Evolutionary conservation across 2,113 vertebrate genomes (phyloP).

Genomic region (Sula dactylatra): DNA sequence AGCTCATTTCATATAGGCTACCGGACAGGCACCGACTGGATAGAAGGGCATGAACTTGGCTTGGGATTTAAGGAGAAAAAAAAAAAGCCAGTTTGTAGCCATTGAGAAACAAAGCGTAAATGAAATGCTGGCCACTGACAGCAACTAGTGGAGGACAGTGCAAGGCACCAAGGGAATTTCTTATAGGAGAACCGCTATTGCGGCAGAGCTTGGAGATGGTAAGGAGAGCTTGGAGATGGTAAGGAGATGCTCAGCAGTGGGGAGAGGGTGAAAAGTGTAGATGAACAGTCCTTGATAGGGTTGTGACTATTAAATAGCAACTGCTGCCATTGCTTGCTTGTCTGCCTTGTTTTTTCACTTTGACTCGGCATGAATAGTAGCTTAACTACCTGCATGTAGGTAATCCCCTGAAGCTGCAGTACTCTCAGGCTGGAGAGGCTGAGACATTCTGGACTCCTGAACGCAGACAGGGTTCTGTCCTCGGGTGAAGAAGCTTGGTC

Average conservation of each 20-base stretch:
- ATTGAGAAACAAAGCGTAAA: background rate
- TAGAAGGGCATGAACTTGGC: background rate
- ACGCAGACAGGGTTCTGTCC: background rate
- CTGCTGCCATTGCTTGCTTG: background rate
- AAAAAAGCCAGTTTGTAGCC: background rate
- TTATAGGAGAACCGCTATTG: background rate
- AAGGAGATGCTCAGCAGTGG: background rate
- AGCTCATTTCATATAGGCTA: background rate
- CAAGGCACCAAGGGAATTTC: background rate
- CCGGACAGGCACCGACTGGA: background rate
- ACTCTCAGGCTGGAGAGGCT: background rate
- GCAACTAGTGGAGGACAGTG: background rate
- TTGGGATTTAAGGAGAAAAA: background rate
- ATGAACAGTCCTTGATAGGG: background rate
- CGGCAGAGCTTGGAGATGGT: background rate
- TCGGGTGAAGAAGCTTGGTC: background rate
- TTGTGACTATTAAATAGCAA: background rate
- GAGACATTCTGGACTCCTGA: background rate
- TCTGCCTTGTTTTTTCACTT: background rate
- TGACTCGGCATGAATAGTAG: background rate
- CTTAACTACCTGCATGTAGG: background rate
- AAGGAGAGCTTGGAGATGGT: background rate
- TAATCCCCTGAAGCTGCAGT: background rate
- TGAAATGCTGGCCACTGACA: background rate
- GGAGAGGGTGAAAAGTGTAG: background rate